Conservation (phyloP, 2,888 invertebrate species). For the Scaptomyza caliginosa region DNA sequence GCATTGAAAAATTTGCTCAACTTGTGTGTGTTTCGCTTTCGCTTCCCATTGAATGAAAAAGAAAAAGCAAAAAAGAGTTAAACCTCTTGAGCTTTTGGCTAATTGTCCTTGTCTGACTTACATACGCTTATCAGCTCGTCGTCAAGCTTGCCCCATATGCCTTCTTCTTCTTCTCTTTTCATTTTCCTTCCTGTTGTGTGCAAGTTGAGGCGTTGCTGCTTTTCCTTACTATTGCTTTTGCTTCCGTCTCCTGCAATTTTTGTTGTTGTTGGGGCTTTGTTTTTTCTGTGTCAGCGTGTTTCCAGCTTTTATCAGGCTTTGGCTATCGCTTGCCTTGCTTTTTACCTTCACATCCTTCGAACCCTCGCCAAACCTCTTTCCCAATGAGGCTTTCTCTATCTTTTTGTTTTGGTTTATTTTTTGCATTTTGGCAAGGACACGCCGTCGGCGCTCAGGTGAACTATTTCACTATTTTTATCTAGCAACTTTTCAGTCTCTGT, state of each 20-base stretch:
- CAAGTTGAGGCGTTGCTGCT: constrained; percentile 18
- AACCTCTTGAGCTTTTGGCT: constrained; percentile 75
- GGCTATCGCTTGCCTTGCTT: constrained; percentile 58
- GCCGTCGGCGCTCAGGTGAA: constrained; percentile 37
- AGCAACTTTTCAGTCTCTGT: constrained; percentile 7
- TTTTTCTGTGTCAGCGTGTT: constrained; percentile 1
- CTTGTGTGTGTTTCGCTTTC: constrained; percentile 14
- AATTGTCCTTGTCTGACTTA: constrained; percentile 81
- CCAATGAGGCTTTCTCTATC: not conserved
- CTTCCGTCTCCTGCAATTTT: constrained; percentile 30
- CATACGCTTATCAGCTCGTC: constrained; percentile 61
- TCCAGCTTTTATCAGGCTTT: constrained; percentile 47
- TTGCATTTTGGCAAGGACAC: constrained; percentile 69
- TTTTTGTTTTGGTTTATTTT: constrained; percentile 14
- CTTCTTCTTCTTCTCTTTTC: too few species aligned
- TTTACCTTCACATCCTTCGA: constrained; percentile 2
- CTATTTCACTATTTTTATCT: constrained; percentile 44
- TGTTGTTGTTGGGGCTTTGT: not conserved
- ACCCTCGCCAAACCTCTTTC: not conserved
- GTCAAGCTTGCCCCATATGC: constrained; percentile 4
- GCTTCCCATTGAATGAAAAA: not conserved
- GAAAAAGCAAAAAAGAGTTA: constrained; percentile 56
- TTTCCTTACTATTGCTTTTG: constrained; percentile 5
- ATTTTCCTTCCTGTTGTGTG: not conserved
- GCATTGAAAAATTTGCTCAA: constrained; percentile 20